Evolutionary conservation across 2,797 vertebrate species (phyloP), one percentile per base, ranked within the genome.

Genomic region (Paguma larvata): DNA sequence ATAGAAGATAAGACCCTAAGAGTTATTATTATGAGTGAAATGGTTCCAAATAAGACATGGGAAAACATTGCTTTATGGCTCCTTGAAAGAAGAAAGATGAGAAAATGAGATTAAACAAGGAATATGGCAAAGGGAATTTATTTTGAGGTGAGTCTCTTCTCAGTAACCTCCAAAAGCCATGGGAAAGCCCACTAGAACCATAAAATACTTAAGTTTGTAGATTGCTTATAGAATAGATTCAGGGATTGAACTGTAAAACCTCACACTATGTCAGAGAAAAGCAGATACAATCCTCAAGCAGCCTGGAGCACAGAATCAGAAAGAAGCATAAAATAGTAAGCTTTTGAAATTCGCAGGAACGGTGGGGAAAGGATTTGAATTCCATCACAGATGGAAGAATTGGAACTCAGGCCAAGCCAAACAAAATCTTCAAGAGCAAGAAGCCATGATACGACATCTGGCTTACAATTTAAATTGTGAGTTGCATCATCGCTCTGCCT

Each of bases 301-400:
- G 7, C 21, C 34, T 68, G 32, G 27, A 93, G 19, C 59, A 78
- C 30, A 85, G 34, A 77, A 41, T 77, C 65, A 53, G 19, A 95
- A 51, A 78, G 34, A 75, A 89, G 32, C 6, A 85, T 44, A 90
- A 91, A 44, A 59, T 1, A 67, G 68, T 38, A 82, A 72, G 48
- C 30, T 83, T 87, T 85, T 62, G 59, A 93, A 77, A 93, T 86
- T 53, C 79, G 23, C 44, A 59, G 48, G 83, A 90, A 86, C 38
- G 41, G 4, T 65, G 25, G 25, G 53, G 51, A 92, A 92, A 95
- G 38, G n/a, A 67, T 95, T 94, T 87, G 51, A 96, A 89, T 89
- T 63, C 67, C 21, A 88, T 65, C 65, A 88, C 82, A 77, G 53
- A 94, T 68, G 59, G 56, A 62, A 4, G 53, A 92, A 79, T 27